A percentile compares a stretch with the other conserved stretches of the same genome.
These are phyloP conservation scores for Mercenaria mercenaria DNA, from an alignment of 1,140 invertebrate genomes.

Conservation along the genomic window DNA sequence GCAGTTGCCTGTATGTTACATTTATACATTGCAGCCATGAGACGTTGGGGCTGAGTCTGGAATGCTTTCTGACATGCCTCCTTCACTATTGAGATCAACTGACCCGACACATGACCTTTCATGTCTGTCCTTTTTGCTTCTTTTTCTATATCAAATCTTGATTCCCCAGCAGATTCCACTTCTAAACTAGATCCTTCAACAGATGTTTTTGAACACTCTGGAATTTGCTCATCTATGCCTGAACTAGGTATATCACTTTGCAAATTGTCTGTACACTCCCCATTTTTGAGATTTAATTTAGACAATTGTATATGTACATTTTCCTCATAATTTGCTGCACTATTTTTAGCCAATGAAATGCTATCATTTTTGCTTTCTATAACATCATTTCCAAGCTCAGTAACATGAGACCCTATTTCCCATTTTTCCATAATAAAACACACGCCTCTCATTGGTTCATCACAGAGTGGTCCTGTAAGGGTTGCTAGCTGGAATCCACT, in stretches of 20 bases:
- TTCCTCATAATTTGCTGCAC: not conserved
- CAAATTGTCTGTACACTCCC: too few species aligned
- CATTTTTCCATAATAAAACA: conserved; percentile 94
- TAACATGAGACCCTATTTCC: conserved; percentile 63
- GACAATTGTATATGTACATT: conserved; percentile 5
- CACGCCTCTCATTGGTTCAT: conserved; percentile 98
- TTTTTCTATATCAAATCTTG: conserved; percentile 3
- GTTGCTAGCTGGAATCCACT: conserved; percentile 98
- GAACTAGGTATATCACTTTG: not conserved
- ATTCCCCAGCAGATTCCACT: not conserved
- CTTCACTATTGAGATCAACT: conserved; percentile 96
- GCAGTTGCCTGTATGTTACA: conserved; percentile 96
- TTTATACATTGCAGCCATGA: conserved; percentile 98
- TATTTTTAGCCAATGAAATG: not conserved
- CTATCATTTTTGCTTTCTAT: not conserved
- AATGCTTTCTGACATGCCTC: conserved; percentile 96
- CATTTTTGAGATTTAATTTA: not conserved
- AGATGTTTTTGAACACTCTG: not conserved
- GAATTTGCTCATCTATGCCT: not conserved
- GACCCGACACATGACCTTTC: conserved; percentile 90
- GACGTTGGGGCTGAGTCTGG: conserved; percentile 94
- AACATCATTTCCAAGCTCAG: not conserved
- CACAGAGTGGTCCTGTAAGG: conserved; percentile 95
- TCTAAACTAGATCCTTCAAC: not conserved
- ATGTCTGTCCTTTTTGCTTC: conserved; percentile 51